Conservation (phyloP, 2,797 vertebrate genomes). For the Etheostoma nigrum region DNA sequence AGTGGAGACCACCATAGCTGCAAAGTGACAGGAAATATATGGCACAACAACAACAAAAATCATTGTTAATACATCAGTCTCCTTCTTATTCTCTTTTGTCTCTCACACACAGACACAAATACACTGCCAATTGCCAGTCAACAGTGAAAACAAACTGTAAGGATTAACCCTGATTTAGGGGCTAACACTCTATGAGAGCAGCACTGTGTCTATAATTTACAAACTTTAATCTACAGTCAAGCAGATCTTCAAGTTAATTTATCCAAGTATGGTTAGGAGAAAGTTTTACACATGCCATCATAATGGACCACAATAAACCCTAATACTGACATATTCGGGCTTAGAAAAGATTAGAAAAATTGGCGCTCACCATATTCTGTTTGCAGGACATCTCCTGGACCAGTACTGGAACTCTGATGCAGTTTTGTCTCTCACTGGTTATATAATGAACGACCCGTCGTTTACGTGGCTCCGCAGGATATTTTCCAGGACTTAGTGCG, state of each 20-base stretch:
- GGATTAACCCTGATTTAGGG: slow-evolving; percentile 38
- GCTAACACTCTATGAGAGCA: slow-evolving; percentile 3
- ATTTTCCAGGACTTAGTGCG: slow-evolving; percentile 22
- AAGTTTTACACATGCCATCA: slow-evolving; percentile 46
- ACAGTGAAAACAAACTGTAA: slow-evolving; percentile 11
- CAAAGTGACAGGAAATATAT: slow-evolving; percentile 39
- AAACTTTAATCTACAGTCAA: slow-evolving; percentile 14
- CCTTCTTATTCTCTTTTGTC: neutral
- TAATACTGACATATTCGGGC: neutral
- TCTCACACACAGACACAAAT: slow-evolving; percentile 2
- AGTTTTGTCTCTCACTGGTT: slow-evolving; percentile 33
- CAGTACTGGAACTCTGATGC: slow-evolving; percentile 37
- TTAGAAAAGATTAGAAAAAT: slow-evolving; percentile 3
- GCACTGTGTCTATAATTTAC: slow-evolving; percentile 2
- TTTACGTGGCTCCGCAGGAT: slow-evolving; percentile 48
- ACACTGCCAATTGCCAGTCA: neutral
- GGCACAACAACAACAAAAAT: slow-evolving; percentile 1
- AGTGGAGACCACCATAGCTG: slow-evolving; percentile 53
- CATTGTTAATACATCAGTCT: slow-evolving; percentile 9
- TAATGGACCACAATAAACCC: neutral
- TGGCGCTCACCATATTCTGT: slow-evolving; percentile 72
- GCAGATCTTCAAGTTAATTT: neutral
- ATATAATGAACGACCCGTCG: slow-evolving; percentile 14
- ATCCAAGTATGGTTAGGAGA: neutral
- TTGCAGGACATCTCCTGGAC: slow-evolving; percentile 67